Conservation (phyloP, 2,888 invertebrate species). For the Lycophotia porphyrea region DNA sequence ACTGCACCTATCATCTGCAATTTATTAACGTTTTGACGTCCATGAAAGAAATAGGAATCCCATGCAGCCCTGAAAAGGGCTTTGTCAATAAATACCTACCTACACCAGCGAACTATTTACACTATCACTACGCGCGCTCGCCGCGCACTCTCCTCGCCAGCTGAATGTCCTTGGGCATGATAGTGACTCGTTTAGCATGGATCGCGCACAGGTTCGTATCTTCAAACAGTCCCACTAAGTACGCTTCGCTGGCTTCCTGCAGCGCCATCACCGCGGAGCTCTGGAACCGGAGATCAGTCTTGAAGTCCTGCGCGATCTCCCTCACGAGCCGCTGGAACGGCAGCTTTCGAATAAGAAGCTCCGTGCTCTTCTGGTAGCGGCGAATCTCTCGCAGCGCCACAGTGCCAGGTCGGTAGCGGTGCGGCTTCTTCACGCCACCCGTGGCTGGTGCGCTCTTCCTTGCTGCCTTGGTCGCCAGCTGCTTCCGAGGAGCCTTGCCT, state of each 20-base stretch:
- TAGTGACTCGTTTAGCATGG: constrained; percentile 90
- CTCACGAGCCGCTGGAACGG: constrained; percentile 93
- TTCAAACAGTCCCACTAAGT: constrained; percentile 93
- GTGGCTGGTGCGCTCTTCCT: constrained; percentile 93
- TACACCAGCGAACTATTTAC: neutral
- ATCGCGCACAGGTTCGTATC: constrained; percentile 95
- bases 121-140: constrained; percentile 74
- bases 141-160: constrained; percentile 82
- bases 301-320: constrained; percentile 94
- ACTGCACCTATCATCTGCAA: neutral
- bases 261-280: constrained; percentile 93
- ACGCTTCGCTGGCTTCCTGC: constrained; percentile 91
- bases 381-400: constrained; percentile 93
- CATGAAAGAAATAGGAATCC: constrained; percentile 53
- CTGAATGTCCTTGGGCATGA: constrained; percentile 86
- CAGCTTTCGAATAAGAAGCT: constrained; percentile 92
- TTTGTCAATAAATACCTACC: constrained; percentile 76
- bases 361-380: constrained; percentile 94
- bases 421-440: constrained; percentile 94
- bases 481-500: constrained; percentile 93
- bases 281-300: constrained; percentile 93
- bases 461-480: constrained; percentile 93
- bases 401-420: constrained; percentile 92
- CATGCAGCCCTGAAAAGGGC: constrained; percentile 87
- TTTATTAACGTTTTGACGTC: constrained; percentile 32